phyloP scores from a whole-genome alignment of 2,888 invertebrate species.

The Ectemnius lituratus region DNA sequence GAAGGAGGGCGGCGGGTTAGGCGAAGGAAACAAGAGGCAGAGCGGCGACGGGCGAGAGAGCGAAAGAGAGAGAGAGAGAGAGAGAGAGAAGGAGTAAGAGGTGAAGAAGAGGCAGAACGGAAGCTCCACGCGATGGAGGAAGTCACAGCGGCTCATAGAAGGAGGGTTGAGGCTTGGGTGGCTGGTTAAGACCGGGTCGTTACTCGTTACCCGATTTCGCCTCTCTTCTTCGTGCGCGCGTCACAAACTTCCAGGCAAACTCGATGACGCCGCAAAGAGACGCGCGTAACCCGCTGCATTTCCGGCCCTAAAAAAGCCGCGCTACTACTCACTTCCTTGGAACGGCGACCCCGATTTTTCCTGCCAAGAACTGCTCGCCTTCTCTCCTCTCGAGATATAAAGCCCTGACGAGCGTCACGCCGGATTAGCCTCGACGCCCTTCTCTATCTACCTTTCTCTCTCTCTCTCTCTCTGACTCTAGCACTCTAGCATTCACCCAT shows the following conservation, averaged over 20 bases:
- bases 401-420: conserved; percentile 49
- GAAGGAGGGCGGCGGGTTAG: conserved; percentile 7
- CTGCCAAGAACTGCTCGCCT: conserved; percentile 37
- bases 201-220: conserved; percentile 53
- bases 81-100: conserved; percentile 11
- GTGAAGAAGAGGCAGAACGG: conserved; percentile 16
- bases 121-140: not conserved
- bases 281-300: conserved; percentile 44
- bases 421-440: conserved; percentile 57
- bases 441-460: conserved; percentile 33
- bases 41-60: not conserved
- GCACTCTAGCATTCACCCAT: not conserved
- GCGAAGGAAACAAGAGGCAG: not conserved
- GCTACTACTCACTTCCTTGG: not conserved
- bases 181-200: conserved; percentile 47
- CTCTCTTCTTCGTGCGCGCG: conserved; percentile 17
- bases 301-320: conserved; percentile 18
- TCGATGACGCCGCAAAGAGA: conserved; percentile 47
- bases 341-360: conserved; percentile 42
- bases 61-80: conserved; percentile 7
- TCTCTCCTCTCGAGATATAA: conserved; percentile 41
- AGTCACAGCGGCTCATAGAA: conserved; percentile 15
- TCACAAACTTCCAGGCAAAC: conserved; percentile 33
- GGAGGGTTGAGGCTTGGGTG: conserved; percentile 31
- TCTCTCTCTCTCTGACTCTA: conserved; percentile 13